These are phyloP conservation scores for Falco novaeseelandiae DNA, from an alignment of 2,797 vertebrate species.

Conservation along the genomic window DNA sequence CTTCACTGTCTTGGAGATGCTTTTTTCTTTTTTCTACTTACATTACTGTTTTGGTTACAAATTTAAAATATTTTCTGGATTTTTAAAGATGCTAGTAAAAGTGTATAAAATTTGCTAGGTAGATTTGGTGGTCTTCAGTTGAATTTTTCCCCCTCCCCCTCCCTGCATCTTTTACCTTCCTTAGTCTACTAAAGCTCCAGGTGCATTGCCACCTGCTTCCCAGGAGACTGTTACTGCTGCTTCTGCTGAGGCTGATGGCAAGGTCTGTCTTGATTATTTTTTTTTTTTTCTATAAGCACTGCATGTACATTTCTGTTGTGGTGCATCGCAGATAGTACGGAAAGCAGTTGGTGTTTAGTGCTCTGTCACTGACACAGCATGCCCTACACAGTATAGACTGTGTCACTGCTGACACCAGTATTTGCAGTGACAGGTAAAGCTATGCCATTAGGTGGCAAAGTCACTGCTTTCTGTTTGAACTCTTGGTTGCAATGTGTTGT, in stretches of 20 bases:
- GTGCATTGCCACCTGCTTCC: slow-evolving; percentile 86
- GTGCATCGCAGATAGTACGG: background rate
- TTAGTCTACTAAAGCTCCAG: slow-evolving; percentile 91
- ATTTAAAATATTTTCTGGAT: background rate
- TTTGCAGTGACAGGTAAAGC: background rate
- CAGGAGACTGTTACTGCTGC: slow-evolving; percentile 83
- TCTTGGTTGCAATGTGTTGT: background rate
- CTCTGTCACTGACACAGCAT: background rate
- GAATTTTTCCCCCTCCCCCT: background rate
- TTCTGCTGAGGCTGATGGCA: slow-evolving; percentile 88
- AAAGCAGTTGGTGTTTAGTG: background rate
- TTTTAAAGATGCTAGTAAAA: background rate
- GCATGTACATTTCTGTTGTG: slow-evolving; percentile 76
- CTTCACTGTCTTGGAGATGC: background rate
- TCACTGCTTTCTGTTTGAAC: background rate
- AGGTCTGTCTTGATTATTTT: slow-evolving; percentile 88
- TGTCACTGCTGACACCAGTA: background rate
- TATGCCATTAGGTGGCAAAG: background rate
- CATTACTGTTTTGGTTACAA: background rate
- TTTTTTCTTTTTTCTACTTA: background rate
- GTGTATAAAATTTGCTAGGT: slow-evolving; percentile 20
- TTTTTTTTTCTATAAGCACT: slow-evolving; percentile 61
- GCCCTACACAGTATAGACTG: background rate
- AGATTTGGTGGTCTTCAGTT: slow-evolving; percentile 58
- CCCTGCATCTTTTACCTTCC: slow-evolving; percentile 77